phyloP scores from a whole-genome alignment of 2,888 invertebrate species.

The Hartigia nigra region DNA sequence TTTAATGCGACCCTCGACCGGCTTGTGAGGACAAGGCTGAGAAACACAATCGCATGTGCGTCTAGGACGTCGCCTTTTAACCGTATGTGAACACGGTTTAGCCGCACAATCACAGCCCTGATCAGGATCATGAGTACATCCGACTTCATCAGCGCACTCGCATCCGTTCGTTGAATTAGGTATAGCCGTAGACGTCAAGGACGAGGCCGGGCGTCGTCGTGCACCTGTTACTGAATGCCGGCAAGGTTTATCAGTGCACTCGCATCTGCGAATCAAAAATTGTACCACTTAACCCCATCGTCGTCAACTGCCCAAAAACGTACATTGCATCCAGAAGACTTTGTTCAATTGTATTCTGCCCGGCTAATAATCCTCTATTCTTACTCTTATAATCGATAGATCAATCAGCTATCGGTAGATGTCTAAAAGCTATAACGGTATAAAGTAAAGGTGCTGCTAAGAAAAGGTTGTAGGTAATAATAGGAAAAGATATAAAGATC shows the following conservation, averaged over 20 bases:
- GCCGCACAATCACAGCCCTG: conserved; percentile 47
- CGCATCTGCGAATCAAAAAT: conserved; percentile 46
- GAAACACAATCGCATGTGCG: conserved; percentile 4
- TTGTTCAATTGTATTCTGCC: not conserved
- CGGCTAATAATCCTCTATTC: not conserved
- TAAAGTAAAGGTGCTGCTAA: not conserved
- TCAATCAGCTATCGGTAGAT: not conserved
- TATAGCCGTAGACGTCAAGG: conserved; percentile 26
- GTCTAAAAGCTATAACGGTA: not conserved
- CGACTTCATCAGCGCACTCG: conserved; percentile 45
- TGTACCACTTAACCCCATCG: not conserved
- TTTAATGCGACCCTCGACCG: conserved; percentile 58
- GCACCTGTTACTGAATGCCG: conserved; percentile 45
- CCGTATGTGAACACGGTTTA: conserved; percentile 54
- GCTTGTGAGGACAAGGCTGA: conserved; percentile 48
- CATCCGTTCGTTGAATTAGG: conserved; percentile 32
- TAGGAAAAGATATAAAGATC: not conserved
- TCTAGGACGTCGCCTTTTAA: conserved; percentile 43
- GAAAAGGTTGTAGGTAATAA: not conserved
- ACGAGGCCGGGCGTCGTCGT: conserved; percentile 45
- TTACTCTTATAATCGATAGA: not conserved
- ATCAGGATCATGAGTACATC: conserved; percentile 31
- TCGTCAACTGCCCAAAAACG: not conserved
- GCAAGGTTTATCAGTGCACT: conserved; percentile 55
- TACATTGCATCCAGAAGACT: not conserved